phyloP scores from a whole-genome alignment of 2,888 invertebrate species.

The Hirtodrosophila trivittata region DNA sequence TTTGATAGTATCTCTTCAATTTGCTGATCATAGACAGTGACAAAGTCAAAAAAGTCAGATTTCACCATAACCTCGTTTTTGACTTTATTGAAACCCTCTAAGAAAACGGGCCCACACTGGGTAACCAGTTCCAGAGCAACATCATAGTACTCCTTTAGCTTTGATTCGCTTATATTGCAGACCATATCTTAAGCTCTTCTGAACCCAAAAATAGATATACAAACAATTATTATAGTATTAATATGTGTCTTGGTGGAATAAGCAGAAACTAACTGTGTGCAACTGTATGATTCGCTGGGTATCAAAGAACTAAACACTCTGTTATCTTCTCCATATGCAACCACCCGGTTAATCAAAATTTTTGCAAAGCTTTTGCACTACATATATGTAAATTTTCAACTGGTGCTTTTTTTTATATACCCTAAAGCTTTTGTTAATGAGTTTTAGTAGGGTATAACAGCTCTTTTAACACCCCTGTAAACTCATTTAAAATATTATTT shows the following conservation, averaged over 20 bases:
- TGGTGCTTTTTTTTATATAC: constrained; percentile 25
- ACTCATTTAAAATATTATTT: too few relatives aligned
- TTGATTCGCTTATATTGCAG: constrained; percentile 72
- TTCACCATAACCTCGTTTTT: constrained; percentile 84
- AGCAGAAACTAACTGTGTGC: too few relatives aligned
- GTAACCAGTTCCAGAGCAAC: constrained; percentile 72
- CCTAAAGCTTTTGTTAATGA: too few relatives aligned
- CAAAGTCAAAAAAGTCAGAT: constrained; percentile 87
- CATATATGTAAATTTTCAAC: background rate
- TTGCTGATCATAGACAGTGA: constrained; percentile 90
- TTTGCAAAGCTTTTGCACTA: background rate
- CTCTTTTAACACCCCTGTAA: too few relatives aligned
- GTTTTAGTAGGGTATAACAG: too few relatives aligned
- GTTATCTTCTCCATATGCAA: too few relatives aligned
- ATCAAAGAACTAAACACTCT: constrained; percentile 24
- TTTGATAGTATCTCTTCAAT: constrained; percentile 89
- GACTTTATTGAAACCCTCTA: constrained; percentile 69
- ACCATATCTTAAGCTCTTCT: constrained; percentile 20
- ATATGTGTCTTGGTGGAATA: background rate
- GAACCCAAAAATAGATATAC: constrained; percentile 3
- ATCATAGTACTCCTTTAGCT: constrained; percentile 72
- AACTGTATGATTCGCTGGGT: constrained; percentile 10
- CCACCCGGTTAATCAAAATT: background rate
- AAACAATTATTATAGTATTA: background rate
- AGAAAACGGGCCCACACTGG: constrained; percentile 76